Conservation (phyloP, 2,113 vertebrate species). For the Cettia cetti region DNA sequence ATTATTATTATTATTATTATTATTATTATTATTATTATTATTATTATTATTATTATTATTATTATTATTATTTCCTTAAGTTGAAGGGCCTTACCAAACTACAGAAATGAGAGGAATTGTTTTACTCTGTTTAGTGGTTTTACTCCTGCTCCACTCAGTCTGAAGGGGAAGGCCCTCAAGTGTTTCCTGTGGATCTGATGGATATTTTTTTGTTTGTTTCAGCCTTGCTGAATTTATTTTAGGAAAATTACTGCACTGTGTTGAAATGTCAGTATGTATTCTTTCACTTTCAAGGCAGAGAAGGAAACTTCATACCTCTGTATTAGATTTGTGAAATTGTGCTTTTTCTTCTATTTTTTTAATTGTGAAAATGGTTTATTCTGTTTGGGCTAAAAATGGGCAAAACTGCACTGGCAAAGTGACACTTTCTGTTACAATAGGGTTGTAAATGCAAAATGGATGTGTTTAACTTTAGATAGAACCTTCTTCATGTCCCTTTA, state of each 20-base stretch:
- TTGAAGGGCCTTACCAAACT: not conserved
- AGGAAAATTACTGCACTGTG: not conserved
- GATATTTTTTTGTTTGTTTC: not conserved
- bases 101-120: not conserved
- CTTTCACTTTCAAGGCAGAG: not conserved
- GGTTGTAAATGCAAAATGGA: not conserved
- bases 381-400: not conserved
- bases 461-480: not conserved
- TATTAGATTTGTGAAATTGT: not conserved
- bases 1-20: too few species aligned
- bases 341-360: not conserved
- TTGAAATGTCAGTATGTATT: not conserved
- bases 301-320: not conserved
- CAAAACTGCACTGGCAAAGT: slow-evolving; percentile 62
- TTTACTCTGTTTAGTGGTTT: not conserved
- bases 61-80: not conserved
- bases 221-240: not conserved
- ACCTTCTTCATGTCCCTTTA: not conserved
- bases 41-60: not conserved
- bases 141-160: not conserved
- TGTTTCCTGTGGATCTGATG: not conserved
- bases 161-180: not conserved
- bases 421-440: not conserved
- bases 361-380: not conserved
- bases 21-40: too few species aligned